Evolutionary conservation across 2,113 vertebrate genomes (phyloP).

Genomic region (Sinocyclocheilus grahami): DNA sequence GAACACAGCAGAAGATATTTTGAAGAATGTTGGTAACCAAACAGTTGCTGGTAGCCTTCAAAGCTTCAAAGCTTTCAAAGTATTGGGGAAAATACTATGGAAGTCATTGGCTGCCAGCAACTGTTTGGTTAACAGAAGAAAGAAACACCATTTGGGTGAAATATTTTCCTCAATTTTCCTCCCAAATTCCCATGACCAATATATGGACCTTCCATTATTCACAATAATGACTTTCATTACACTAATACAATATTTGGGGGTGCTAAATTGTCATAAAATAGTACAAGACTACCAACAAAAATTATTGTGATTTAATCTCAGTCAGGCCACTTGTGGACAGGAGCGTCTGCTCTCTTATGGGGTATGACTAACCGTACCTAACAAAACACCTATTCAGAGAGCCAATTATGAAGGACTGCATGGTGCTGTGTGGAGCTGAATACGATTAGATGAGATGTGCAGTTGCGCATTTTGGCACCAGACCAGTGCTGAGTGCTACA

Average conservation of each 20-base stretch:
- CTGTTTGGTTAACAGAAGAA: neutral
- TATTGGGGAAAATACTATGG: neutral
- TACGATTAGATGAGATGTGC: slow-evolving; percentile 20
- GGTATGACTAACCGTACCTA: slow-evolving; percentile 21
- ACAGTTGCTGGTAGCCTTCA: too few relatives aligned
- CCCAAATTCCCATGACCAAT: neutral
- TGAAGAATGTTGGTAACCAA: neutral
- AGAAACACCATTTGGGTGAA: neutral
- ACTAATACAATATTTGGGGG: neutral
- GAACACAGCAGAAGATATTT: neutral
- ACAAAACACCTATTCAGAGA: slow-evolving; percentile 37
- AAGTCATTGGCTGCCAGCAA: neutral
- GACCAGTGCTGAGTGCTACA: slow-evolving; percentile 42
- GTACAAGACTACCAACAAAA: neutral
- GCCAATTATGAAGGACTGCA: slow-evolving; percentile 24
- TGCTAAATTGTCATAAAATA: neutral
- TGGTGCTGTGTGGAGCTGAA: slow-evolving; percentile 27
- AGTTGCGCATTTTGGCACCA: slow-evolving; percentile 41
- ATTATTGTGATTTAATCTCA: neutral
- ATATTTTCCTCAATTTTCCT: neutral
- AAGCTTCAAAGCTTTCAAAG: neutral
- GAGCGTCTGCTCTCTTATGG: neutral
- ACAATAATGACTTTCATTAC: slow-evolving; percentile 2
- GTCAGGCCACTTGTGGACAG: neutral
- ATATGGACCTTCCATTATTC: neutral